Base-by-base conservation (phyloP, 2,797 vertebrate species). In the Megalops cyprinoides region DNA sequence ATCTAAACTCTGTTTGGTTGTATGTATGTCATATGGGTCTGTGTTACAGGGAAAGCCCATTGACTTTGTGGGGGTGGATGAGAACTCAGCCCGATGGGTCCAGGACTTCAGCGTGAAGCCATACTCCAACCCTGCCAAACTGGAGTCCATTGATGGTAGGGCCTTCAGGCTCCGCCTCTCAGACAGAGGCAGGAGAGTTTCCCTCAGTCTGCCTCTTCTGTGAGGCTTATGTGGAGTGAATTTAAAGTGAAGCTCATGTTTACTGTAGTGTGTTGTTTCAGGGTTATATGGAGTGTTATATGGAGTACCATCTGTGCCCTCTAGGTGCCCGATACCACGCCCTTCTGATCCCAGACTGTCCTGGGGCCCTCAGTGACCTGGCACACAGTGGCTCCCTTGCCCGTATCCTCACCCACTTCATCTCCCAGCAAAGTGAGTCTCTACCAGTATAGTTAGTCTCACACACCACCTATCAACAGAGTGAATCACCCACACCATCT, bases 141-240 rank as follows among this genome's bases (percentile, higher is more conserved):
- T 99, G 25, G 98, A 99, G 89, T 99, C 98, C 6, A 98, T 99
- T 7, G 98, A 99, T 28, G 98, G 98, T 99, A 71, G 91, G 88
- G 0, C 44, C 14, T 67, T 20, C 37, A 67, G 1, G 34, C 28
- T 67, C 31, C 6, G 2, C 9, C 31, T 12, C 15, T 28, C 31
- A 67, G 15, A 9, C 34, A 18, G 34, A 67, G 37, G 20, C 62
- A 37, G 62, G 7, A 67, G 6, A 67, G 62, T n/a, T n/a, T n/a
- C n/a, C n/a, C n/a, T n/a, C n/a, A n/a, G n/a, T n/a, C n/a, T n/a
- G n/a, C n/a, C n/a, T n/a, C n/a, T n/a, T n/a, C n/a, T n/a, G 2
- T 28, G 7, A 34, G 31, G 31, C 6, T 28, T 23, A 1, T 67
- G 60, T 15, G 1, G 1, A 12, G 60, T 34, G 31, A 18, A 8